Evolutionary conservation across 2,797 vertebrate species (phyloP).

Genomic region (Crenichthys baileyi): DNA sequence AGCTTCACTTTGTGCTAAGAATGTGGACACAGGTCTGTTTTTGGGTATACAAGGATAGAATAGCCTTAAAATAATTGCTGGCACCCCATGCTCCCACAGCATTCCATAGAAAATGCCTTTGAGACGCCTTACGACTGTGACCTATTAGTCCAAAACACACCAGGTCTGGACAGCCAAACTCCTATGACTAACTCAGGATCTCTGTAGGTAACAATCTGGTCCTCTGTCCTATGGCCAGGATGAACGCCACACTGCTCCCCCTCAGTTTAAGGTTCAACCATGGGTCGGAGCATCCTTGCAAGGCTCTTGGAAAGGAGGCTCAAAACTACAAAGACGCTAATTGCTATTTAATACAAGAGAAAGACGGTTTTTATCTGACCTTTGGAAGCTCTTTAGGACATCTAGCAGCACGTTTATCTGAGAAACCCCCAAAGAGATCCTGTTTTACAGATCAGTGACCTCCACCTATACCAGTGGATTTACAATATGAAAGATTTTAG

Average conservation of each 20-base stretch:
- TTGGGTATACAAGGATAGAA: not conserved
- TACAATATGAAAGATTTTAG: too few species aligned
- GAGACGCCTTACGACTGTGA: too few species aligned
- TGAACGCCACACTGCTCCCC: not conserved
- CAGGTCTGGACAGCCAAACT: too few species aligned
- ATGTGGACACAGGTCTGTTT: constrained; percentile 1
- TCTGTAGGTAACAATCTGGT: not conserved
- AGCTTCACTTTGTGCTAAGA: not conserved
- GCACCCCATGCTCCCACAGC: not conserved
- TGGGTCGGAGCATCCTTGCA: not conserved
- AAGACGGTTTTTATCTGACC: too few species aligned
- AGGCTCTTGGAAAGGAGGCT: too few species aligned
- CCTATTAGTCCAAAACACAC: not conserved
- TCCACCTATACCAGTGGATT: too few species aligned
- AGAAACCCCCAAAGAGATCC: too few species aligned
- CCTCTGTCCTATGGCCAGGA: not conserved
- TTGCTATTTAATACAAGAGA: too few species aligned
- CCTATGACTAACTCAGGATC: not conserved
- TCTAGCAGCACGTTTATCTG: too few species aligned
- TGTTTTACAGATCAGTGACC: too few species aligned
- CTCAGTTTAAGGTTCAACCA: not conserved
- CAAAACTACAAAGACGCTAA: too few species aligned
- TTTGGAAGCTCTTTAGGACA: too few species aligned
- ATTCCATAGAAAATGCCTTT: not conserved
- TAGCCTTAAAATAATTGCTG: not conserved